Conservation (phyloP, 2,888 invertebrate species). For the Homarus gammarus region DNA sequence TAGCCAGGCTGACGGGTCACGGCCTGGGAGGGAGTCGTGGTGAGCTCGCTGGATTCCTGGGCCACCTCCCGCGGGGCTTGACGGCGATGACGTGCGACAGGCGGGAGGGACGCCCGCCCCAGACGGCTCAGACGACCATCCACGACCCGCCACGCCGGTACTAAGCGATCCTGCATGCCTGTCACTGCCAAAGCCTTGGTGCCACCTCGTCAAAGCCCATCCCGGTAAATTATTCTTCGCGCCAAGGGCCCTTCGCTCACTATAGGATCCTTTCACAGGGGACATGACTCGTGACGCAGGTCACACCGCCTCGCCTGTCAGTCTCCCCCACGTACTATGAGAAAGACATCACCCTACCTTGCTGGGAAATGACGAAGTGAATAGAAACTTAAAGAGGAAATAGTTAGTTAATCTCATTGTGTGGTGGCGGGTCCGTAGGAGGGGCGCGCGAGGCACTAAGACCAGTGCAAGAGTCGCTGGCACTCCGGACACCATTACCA, state of each 20-base stretch:
- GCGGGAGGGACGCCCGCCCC: conserved; percentile 2
- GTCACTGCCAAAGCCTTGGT: conserved; percentile 32
- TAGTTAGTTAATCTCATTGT: no score
- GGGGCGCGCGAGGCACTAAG: no score
- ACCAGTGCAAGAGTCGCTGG: no score
- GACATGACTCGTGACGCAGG: no score
- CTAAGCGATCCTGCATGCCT: conserved; percentile 46
- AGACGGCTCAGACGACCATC: neutral
- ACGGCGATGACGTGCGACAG: conserved; percentile 31
- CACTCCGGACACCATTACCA: no score
- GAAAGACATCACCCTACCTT: no score
- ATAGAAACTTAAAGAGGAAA: no score
- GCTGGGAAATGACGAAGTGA: no score
- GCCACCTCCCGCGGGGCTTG: conserved; percentile 16
- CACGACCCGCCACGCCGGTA: conserved; percentile 11
- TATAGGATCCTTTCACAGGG: neutral
- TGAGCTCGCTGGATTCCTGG: conserved; percentile 6
- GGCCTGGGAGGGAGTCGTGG: neutral
- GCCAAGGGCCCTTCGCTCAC: conserved; percentile 7
- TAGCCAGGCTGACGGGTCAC: no score
- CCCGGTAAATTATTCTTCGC: conserved; percentile 24
- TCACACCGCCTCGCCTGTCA: no score
- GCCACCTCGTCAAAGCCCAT: conserved; percentile 28
- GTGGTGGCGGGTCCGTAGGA: no score
- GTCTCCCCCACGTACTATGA: no score